These are phyloP conservation scores for Kobus ellipsiprymnus DNA, from an alignment of 2,113 vertebrate genomes.

Conservation along the genomic window DNA sequence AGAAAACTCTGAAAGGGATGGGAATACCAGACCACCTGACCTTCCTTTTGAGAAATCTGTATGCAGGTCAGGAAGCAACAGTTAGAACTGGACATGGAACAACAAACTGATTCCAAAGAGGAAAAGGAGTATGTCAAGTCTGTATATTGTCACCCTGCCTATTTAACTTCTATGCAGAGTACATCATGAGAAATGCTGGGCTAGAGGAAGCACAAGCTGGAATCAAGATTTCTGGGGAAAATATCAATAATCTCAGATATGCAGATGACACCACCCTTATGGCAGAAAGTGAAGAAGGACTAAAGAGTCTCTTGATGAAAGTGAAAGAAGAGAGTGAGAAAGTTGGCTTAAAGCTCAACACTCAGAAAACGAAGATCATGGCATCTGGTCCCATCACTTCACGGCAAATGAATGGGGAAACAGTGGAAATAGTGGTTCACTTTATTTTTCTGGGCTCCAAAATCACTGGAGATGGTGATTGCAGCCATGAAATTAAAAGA, in stretches of 20 bases:
- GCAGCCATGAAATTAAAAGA: too few relatives aligned
- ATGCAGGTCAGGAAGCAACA: neutral
- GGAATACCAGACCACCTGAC: neutral
- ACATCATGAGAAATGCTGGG: neutral
- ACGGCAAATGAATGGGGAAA: neutral
- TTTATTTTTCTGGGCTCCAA: neutral
- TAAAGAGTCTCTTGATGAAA: neutral
- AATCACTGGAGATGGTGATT: neutral
- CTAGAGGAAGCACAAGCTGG: neutral
- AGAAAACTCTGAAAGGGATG: neutral
- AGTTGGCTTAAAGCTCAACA: too few relatives aligned
- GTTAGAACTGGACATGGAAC: neutral
- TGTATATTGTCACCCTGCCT: neutral
- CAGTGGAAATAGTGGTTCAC: neutral
- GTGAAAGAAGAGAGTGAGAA: neutral
- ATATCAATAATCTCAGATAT: neutral
- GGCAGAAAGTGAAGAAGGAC: neutral
- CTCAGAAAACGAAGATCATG: neutral
- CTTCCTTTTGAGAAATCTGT: neutral
- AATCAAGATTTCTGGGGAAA: neutral
- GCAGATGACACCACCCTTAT: neutral
- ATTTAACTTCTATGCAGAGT: neutral
- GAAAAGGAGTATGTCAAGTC: neutral
- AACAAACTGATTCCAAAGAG: neutral
- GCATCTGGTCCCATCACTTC: neutral